A percentile compares a stretch with the other conserved stretches of the same genome.
Conservation (phyloP, 2,888 invertebrate genomes). For the Chouioia cunea region DNA sequence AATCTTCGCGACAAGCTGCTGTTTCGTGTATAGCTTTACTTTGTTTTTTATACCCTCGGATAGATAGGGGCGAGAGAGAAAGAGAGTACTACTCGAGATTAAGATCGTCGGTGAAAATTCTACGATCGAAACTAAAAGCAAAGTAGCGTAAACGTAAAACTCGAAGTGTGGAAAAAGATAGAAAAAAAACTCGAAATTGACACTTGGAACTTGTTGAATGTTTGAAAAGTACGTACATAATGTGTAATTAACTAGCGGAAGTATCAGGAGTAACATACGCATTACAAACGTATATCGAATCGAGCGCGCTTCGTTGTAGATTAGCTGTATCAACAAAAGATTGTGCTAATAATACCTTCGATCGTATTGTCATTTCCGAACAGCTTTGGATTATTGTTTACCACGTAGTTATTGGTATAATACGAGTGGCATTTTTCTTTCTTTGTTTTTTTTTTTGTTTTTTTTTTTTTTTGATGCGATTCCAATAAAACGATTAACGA, state of each 20-base stretch:
- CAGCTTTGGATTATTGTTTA: too few relatives aligned
- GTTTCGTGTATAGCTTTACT: neutral
- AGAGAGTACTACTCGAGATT: neutral
- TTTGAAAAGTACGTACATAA: neutral
- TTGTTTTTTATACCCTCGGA: neutral
- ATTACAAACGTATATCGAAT: conserved; percentile 6
- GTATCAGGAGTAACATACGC: neutral
- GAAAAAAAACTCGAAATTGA: too few relatives aligned
- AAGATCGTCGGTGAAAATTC: too few relatives aligned
- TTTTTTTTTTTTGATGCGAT: neutral
- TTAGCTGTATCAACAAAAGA: too few relatives aligned
- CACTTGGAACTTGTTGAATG: neutral
- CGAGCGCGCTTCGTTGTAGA: too few relatives aligned
- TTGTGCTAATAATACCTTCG: too few relatives aligned
- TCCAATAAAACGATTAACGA: conserved; percentile 15
- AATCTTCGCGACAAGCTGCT: neutral
- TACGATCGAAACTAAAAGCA: too few relatives aligned
- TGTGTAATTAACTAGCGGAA: neutral
- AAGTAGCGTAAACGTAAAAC: neutral
- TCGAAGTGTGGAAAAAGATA: neutral
- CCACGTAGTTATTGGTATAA: too few relatives aligned
- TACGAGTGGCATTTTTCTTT: too few relatives aligned
- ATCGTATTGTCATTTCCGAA: too few relatives aligned
- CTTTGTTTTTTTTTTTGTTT: too few relatives aligned
- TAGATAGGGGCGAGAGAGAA: neutral